A percentile compares a stretch with the other conserved stretches of the same genome.
These are phyloP conservation scores for Liolophura sinensis DNA, from an alignment of 1,140 invertebrate genomes.

Conservation along the genomic window DNA sequence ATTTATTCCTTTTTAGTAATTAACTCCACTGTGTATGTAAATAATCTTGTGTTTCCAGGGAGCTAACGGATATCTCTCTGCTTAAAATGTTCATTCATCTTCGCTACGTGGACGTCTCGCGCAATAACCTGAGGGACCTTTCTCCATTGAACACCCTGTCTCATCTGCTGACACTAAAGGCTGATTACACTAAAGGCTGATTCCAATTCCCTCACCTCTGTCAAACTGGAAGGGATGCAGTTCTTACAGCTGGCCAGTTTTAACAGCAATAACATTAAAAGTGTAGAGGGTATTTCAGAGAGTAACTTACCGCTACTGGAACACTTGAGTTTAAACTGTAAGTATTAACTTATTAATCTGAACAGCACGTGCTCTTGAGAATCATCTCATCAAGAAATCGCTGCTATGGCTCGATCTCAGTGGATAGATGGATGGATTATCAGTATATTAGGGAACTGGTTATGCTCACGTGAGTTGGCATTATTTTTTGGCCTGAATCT, in stretches of 20 bases:
- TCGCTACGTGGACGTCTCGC: slow-evolving; percentile 54
- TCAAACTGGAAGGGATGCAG: slow-evolving; percentile 53
- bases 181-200: slow-evolving; percentile 57
- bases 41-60: slow-evolving; percentile 39
- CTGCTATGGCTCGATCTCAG: no score
- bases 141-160: slow-evolving; percentile 50
- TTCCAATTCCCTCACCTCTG: slow-evolving; percentile 49
- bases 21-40: no score
- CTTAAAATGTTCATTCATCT: slow-evolving; percentile 55
- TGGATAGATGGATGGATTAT: no score
- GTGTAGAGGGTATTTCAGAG: slow-evolving; percentile 42
- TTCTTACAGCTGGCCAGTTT: slow-evolving; percentile 56
- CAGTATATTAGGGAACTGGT: no score
- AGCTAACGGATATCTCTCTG: slow-evolving; percentile 51
- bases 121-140: slow-evolving; percentile 55
- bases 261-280: slow-evolving; percentile 53
- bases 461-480: no score
- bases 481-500: no score
- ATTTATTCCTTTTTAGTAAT: no score
- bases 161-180: slow-evolving; percentile 56
- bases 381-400: no score
- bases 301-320: slow-evolving; percentile 56
- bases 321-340: slow-evolving; percentile 52
- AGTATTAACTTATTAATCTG: slow-evolving; percentile 20
- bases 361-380: no score